Evolutionary conservation across 2,113 vertebrate genomes (phyloP).

Genomic region (Amphiprion ocellaris): DNA sequence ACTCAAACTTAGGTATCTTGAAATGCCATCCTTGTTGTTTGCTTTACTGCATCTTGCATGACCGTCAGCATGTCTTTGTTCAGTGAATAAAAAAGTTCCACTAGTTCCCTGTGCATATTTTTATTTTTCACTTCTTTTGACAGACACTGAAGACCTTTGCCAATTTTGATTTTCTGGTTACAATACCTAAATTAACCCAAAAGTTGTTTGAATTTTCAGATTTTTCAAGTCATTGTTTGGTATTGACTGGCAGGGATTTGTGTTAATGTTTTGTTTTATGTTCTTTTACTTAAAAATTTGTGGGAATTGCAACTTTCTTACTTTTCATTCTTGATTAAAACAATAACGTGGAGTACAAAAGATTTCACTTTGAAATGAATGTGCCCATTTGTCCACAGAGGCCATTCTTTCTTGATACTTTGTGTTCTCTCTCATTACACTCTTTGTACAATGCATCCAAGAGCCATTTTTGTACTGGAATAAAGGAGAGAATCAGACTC

Average conservation of each 20-base stretch:
- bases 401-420: constrained; percentile 78
- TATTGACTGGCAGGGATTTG: neutral
- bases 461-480: constrained; percentile 71
- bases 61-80: constrained; percentile 40
- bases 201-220: too few relatives aligned
- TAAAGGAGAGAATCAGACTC: constrained; percentile 77
- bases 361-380: constrained; percentile 61
- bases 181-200: neutral
- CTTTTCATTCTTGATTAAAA: constrained; percentile 53
- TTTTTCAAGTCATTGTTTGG: constrained; percentile 7
- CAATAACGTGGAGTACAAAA: constrained; percentile 66
- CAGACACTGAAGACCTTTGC: neutral
- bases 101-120: neutral
- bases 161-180: neutral
- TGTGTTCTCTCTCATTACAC: constrained; percentile 74
- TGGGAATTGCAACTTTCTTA: constrained; percentile 49
- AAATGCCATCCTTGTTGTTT: constrained; percentile 68
- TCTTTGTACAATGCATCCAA: constrained; percentile 70
- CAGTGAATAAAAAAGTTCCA: constrained; percentile 1
- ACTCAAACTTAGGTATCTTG: constrained; percentile 85
- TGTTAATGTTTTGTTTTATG: neutral
- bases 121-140: neutral
- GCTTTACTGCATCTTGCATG: constrained; percentile 29
- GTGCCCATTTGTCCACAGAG: constrained; percentile 66
- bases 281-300: neutral